Percentiles rank a stretch among this genome's conserved stretches.
Conservation (phyloP, 1,140 invertebrate genomes). For the Ips nitidus region DNA sequence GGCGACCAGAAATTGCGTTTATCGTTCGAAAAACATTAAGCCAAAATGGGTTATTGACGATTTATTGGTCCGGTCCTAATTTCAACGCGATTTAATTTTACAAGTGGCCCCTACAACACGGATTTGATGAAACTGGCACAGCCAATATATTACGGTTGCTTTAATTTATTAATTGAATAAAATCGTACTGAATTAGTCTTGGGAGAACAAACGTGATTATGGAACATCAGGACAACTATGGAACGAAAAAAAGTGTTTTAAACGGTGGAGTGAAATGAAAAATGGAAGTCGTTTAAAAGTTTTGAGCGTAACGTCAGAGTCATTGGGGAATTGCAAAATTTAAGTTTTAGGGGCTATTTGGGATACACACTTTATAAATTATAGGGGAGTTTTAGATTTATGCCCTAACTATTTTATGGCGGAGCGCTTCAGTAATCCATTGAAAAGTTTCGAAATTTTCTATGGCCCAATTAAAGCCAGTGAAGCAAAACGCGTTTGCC, state of each 20-base stretch:
- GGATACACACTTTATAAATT: constrained; percentile 12
- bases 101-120: too few relatives aligned
- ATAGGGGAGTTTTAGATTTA: constrained; percentile 2
- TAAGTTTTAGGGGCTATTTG: constrained; percentile 11
- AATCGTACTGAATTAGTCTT: not conserved
- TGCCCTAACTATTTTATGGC: constrained; percentile 6
- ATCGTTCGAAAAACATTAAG: too few relatives aligned
- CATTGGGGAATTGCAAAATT: constrained; percentile 6
- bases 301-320: constrained; percentile 6
- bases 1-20: too few relatives aligned
- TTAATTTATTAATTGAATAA: too few relatives aligned
- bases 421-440: not conserved
- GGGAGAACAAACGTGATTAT: constrained; percentile 5
- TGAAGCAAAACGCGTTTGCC: too few relatives aligned
- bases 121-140: too few relatives aligned
- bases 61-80: too few relatives aligned
- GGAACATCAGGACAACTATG: constrained; percentile 7
- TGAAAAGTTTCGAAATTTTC: too few relatives aligned
- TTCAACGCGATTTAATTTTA: too few relatives aligned
- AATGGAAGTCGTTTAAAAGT: constrained; percentile 16
- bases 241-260: constrained; percentile 17
- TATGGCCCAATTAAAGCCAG: too few relatives aligned
- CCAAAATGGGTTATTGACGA: too few relatives aligned
- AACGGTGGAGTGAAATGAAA: constrained; percentile 13
- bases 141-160: too few relatives aligned